Evolutionary conservation across 2,888 invertebrate species (phyloP).

Genomic region (Myathropa florea): DNA sequence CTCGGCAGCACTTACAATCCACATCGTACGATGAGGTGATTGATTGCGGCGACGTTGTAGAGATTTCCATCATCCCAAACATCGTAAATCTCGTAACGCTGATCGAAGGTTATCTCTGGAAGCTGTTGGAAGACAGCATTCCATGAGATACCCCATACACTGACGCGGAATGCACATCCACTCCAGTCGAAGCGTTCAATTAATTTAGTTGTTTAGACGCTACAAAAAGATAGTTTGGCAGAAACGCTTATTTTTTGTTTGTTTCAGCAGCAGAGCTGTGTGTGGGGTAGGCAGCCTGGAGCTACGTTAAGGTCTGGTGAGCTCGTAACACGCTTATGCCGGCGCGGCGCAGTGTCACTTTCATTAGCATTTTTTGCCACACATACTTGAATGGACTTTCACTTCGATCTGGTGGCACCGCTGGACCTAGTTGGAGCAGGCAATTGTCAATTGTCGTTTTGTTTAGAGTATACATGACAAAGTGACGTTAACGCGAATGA

Average conservation of each 20-base stretch:
- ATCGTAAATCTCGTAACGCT: constrained; percentile 48
- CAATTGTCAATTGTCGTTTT: constrained; percentile 48
- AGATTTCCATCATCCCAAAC: constrained; percentile 58
- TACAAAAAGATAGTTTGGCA: constrained; percentile 23
- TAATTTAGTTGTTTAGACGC: constrained; percentile 60
- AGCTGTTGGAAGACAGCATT: constrained; percentile 49
- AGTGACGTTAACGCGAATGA: constrained; percentile 27
- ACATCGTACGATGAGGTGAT: constrained; percentile 63
- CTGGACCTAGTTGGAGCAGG: constrained; percentile 28
- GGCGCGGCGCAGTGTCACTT: constrained; percentile 36
- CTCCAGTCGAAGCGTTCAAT: constrained; percentile 47
- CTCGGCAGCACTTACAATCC: constrained; percentile 49
- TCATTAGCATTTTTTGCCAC: constrained; percentile 51
- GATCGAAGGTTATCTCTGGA: constrained; percentile 63
- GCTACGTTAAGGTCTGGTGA: constrained; percentile 45
- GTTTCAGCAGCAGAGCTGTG: constrained; percentile 11
- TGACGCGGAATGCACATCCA: constrained; percentile 45
- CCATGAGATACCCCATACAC: not conserved
- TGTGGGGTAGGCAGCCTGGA: constrained; percentile 20
- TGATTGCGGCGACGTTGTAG: constrained; percentile 64
- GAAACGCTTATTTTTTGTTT: not conserved
- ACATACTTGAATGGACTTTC: constrained; percentile 43
- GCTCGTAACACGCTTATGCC: constrained; percentile 7
- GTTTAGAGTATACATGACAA: constrained; percentile 20
- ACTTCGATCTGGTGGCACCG: constrained; percentile 26